These are phyloP conservation scores for Saccostrea cuccullata DNA, from an alignment of 1,140 invertebrate species.

Conservation along the genomic window DNA sequence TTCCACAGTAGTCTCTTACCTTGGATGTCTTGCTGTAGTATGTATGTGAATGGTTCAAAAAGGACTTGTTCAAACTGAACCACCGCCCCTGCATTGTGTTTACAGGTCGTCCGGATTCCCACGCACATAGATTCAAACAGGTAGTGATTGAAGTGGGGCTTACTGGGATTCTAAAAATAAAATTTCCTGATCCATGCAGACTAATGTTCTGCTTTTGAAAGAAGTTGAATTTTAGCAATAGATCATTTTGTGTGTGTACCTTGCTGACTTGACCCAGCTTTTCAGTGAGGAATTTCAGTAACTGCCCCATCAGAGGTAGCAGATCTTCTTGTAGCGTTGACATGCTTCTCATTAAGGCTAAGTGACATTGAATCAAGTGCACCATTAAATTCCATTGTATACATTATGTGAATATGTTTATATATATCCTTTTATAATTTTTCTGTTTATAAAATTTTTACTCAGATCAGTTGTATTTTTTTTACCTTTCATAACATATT, in stretches of 20 bases:
- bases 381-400: not conserved
- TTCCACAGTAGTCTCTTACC: constrained; percentile 83
- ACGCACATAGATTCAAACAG: constrained; percentile 96
- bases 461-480: too few relatives aligned
- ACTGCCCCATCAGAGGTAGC: constrained; percentile 88
- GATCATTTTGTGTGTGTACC: constrained; percentile 65
- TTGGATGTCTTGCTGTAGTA: constrained; percentile 95
- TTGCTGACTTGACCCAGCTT: constrained; percentile 91
- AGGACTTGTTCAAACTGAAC: constrained; percentile 93
- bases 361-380: not conserved
- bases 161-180: constrained; percentile 89
- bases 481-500: constrained; percentile 94
- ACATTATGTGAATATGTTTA: too few relatives aligned
- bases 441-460: not conserved
- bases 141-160: constrained; percentile 98
- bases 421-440: too few relatives aligned
- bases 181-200: too few relatives aligned
- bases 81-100: constrained; percentile 87
- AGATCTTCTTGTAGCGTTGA: constrained; percentile 88
- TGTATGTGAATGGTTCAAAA: constrained; percentile 95
- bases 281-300: constrained; percentile 90
- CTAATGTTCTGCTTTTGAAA: too few relatives aligned
- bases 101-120: constrained; percentile 91
- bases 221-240: not conserved
- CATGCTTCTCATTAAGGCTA: constrained; percentile 93